A percentile compares a stretch with the other conserved stretches of the same genome.
These are phyloP conservation scores for Microplitis mediator DNA, from an alignment of 1,140 invertebrate species.

Conservation along the genomic window DNA sequence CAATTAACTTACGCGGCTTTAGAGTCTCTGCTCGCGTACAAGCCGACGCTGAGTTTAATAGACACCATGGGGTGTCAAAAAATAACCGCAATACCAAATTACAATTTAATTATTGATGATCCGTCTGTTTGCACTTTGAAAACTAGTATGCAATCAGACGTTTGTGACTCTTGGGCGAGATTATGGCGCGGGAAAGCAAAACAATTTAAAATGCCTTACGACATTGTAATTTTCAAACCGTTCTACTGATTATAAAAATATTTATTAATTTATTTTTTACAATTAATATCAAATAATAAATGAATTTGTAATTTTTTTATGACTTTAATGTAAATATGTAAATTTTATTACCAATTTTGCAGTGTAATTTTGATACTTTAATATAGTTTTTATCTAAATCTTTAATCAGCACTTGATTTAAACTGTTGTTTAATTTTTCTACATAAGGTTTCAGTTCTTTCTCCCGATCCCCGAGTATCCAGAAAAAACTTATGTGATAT, in stretches of 20 bases:
- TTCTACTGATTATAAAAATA: slow-evolving; percentile 4
- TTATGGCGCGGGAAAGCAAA: slow-evolving; percentile 48
- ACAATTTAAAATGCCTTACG: slow-evolving; percentile 42
- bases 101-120: slow-evolving; percentile 38
- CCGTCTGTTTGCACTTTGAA: slow-evolving; percentile 49
- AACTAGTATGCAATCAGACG: slow-evolving; percentile 42
- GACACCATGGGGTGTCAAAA: slow-evolving; percentile 47
- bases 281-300: slow-evolving; percentile 4
- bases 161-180: slow-evolving; percentile 46
- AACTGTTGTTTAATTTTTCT: slow-evolving; percentile 52
- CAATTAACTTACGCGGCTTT: slow-evolving; percentile 46
- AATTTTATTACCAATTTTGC: slow-evolving; percentile 61
- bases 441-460: slow-evolving; percentile 57
- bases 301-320: slow-evolving; percentile 18
- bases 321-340: slow-evolving; percentile 49
- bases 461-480: slow-evolving; percentile 68
- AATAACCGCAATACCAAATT: slow-evolving; percentile 40
- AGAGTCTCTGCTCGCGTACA: slow-evolving; percentile 41
- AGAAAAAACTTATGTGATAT: slow-evolving; percentile 73
- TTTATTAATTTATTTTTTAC: slow-evolving; percentile 31
- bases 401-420: slow-evolving; percentile 53
- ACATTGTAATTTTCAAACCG: slow-evolving; percentile 49
- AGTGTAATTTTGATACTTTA: slow-evolving; percentile 48
- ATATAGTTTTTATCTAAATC: slow-evolving; percentile 44
- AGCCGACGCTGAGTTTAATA: slow-evolving; percentile 48